Conservation (phyloP, 2,888 invertebrate species). For the Ophraella communa region DNA sequence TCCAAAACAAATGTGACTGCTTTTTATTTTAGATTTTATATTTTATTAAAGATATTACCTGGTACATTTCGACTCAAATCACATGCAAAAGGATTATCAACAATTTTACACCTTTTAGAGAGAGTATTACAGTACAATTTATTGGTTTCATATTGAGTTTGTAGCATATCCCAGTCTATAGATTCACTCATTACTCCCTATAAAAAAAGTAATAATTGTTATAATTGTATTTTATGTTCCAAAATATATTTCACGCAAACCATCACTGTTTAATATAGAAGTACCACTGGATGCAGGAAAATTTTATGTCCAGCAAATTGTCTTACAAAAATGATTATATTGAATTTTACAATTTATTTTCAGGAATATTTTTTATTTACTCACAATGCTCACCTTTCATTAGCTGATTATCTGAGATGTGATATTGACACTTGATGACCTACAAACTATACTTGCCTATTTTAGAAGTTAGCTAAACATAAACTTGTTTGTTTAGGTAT, state of each 20-base stretch:
- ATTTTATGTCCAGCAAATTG: too few relatives aligned
- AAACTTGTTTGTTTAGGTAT: too few relatives aligned
- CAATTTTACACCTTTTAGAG: constrained; percentile 83
- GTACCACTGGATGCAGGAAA: too few relatives aligned
- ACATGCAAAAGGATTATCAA: constrained; percentile 67
- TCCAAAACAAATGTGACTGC: too few relatives aligned
- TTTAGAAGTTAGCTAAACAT: too few relatives aligned
- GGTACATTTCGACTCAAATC: constrained; percentile 46
- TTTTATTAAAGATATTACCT: constrained; percentile 40
- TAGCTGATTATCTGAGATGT: too few relatives aligned
- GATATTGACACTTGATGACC: too few relatives aligned
- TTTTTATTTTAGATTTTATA: constrained; percentile 5
- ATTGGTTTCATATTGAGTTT: constrained; percentile 86
- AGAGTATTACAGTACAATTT: constrained; percentile 81
- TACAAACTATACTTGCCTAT: too few relatives aligned
- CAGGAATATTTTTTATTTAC: too few relatives aligned
- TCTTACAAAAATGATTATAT: too few relatives aligned
- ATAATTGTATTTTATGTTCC: constrained; percentile 10
- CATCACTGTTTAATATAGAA: background rate
- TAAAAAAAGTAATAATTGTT: constrained; percentile 43
- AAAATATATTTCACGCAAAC: background rate
- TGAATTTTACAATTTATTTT: too few relatives aligned
- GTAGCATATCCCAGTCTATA: constrained; percentile 91
- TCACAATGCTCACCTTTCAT: too few relatives aligned
- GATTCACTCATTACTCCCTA: constrained; percentile 95